Base-by-base conservation (phyloP, 2,888 invertebrate genomes). In the Drosophila rubida region DNA sequence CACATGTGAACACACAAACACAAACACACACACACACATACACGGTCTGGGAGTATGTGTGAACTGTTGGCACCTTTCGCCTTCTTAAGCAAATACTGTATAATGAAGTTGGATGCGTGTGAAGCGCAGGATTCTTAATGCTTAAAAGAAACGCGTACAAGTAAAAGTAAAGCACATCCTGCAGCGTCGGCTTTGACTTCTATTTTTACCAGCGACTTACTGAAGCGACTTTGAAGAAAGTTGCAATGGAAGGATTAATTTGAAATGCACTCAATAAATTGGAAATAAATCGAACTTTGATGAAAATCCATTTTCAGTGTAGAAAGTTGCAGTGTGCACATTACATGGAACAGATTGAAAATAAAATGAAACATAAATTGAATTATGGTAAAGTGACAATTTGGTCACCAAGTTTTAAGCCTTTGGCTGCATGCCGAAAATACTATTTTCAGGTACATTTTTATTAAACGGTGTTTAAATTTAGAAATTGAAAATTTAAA, bases 1-100 rank as follows among this genome's bases (percentile, higher is more conserved):
- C 35, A 37, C 35, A 25, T 44, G 9, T 19, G 7, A 11, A 7
- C 6, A 25, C 35, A 22, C n/a, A 35, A 8, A 19, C 0, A 30
- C 14, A 19, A 11, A 48, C 19, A 4, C 32, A 22, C n/a, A 35
- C 9, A 19, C 0, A 30, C 14, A 19, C 16, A 48, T n/a, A 4
- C 32, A 1, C 19, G 5, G 22, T 7, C 30, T n/a, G 8, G 16
- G 9, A 22, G 1, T 19, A 7, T 51, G 48, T 37, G n/a, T 11
- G 4, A 48, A 11, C 32, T 57, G 49, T 27, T 13, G 16, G 23
- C 30, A 51, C 25, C 37, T 42, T 54, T 50, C 23, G 35, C 32
- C 68, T 39, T 27, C 35, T 32, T 49, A 35, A 44, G 27, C 23
- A n/a, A 41, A 51, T 50, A 23, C 25, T 49, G 13, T 1, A 37